Conservation (phyloP, 2,113 vertebrate species). For the Hystrix cristata region DNA sequence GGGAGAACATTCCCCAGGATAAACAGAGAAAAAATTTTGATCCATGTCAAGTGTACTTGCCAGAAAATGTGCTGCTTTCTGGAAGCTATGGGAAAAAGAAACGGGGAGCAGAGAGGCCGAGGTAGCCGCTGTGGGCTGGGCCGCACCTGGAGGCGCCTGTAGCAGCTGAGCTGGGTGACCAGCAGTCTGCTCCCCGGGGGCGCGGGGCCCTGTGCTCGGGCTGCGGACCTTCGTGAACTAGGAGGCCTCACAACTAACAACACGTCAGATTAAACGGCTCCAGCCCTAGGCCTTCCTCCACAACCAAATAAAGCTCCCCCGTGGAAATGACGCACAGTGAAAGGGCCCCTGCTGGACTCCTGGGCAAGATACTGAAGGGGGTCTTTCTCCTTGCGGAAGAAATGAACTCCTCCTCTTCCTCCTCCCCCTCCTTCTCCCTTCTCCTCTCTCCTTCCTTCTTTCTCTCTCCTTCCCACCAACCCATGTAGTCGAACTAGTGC, state of each 20-base stretch:
- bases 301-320: neutral
- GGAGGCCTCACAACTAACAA: neutral
- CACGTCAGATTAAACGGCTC: neutral
- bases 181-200: neutral
- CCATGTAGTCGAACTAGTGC: neutral
- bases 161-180: fast-evolving
- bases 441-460: neutral
- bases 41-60: neutral
- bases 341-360: neutral
- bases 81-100: neutral
- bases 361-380: neutral
- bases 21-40: too few species aligned
- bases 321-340: neutral
- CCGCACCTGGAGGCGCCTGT: too few species aligned
- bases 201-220: neutral
- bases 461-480: too few species aligned
- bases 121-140: too few species aligned
- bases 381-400: neutral
- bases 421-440: neutral
- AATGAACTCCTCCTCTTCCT: neutral
- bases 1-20: neutral
- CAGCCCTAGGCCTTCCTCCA: neutral
- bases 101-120: neutral
- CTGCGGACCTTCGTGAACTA: too few species aligned
- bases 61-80: neutral